Evolutionary conservation across 2,113 vertebrate genomes (phyloP).

Genomic region (Camelus dromedarius): DNA sequence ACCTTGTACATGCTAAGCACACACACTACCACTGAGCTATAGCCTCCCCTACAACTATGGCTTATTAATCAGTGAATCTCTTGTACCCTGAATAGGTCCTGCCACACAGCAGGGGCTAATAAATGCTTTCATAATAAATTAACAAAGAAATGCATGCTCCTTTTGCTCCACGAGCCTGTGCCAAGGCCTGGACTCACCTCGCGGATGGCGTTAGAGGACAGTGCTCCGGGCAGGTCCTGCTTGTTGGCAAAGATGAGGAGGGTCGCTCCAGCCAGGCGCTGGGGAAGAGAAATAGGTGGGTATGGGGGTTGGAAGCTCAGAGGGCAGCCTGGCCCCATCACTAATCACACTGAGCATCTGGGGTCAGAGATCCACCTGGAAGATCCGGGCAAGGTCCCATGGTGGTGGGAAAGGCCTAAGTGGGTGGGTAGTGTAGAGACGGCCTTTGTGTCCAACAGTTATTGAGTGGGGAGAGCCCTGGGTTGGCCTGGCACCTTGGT

Average conservation of each 20-base stretch:
- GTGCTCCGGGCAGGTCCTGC: constrained; percentile 93
- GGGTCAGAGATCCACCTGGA: background rate
- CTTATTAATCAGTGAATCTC: background rate
- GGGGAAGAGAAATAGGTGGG: background rate
- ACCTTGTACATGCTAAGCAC: no score
- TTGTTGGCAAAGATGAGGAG: constrained; percentile 96
- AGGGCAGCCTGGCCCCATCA: no score
- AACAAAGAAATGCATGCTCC: background rate
- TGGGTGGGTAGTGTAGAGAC: rapidly evolving
- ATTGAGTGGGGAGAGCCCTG: background rate
- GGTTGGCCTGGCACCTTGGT: background rate
- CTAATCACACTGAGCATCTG: background rate
- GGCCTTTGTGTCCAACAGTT: background rate
- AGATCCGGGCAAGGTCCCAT: background rate
- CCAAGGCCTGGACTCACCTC: constrained; percentile 86
- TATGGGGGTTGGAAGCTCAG: background rate
- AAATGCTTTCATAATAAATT: background rate
- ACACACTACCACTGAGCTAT: no score
- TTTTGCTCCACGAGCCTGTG: background rate
- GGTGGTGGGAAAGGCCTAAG: background rate
- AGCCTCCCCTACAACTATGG: no score
- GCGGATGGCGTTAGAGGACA: constrained; percentile 91
- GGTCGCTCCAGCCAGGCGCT: constrained; percentile 94
- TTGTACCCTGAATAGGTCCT: background rate
- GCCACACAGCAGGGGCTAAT: background rate